Conservation (phyloP, 2,888 invertebrate species). For the Caenorhabditis zanzibari region DNA sequence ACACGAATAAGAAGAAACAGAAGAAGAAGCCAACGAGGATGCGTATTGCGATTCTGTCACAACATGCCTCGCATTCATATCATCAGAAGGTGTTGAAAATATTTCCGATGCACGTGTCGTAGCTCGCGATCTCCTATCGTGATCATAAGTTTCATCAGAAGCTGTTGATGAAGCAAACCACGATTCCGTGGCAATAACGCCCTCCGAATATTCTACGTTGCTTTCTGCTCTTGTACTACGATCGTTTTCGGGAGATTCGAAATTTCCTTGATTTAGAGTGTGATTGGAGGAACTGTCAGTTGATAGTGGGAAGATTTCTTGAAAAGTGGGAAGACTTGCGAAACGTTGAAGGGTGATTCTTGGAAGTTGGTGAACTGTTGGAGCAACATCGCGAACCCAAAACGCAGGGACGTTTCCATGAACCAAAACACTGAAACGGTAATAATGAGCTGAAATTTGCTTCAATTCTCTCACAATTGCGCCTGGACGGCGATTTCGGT, state of each 20-base stretch:
- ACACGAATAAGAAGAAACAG: not conserved
- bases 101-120: too few relatives aligned
- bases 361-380: slow-evolving; percentile 9
- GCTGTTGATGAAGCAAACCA: not conserved
- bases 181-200: slow-evolving; percentile 28
- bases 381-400: slow-evolving; percentile 15
- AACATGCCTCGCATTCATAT: not conserved
- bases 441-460: not conserved
- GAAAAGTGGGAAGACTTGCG: too few relatives aligned
- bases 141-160: not conserved
- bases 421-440: slow-evolving; percentile 28
- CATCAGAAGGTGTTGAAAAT: not conserved
- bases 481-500: slow-evolving; percentile 30
- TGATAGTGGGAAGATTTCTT: not conserved
- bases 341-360: not conserved
- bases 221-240: not conserved
- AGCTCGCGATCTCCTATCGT: not conserved
- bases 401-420: slow-evolving; percentile 8
- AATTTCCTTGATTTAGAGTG: too few relatives aligned
- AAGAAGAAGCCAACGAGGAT: not conserved
- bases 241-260: not conserved
- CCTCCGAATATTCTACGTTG: not conserved
- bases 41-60: not conserved
- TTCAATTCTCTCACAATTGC: slow-evolving; percentile 37
- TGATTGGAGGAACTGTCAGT: not conserved